Conservation (phyloP, 2,113 vertebrate genomes). For the Phylloscopus trochilus region DNA sequence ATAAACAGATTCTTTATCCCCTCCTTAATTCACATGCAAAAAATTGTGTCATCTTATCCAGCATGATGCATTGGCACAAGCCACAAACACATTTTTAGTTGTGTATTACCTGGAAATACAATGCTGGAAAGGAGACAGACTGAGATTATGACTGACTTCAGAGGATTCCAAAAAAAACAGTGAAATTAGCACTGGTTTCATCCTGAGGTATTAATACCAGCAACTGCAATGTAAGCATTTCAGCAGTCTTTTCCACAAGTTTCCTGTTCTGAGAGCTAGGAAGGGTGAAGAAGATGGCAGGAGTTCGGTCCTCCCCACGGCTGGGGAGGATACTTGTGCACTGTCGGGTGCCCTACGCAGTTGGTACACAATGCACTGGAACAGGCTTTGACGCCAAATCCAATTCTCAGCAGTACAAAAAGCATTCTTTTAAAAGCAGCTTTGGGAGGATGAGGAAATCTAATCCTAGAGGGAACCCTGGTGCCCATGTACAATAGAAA, state of each 20-base stretch:
- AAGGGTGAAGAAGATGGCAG: neutral
- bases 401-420: conserved; percentile 21
- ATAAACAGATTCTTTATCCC: neutral
- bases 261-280: neutral
- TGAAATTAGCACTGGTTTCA: neutral
- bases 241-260: neutral
- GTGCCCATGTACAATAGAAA: neutral
- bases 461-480: conserved; percentile 1
- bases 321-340: neutral
- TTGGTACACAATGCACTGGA: neutral
- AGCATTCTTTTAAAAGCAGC: conserved; percentile 30
- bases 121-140: neutral
- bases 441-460: conserved; percentile 38
- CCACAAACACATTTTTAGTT: neutral
- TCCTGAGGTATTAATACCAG: neutral
- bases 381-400: neutral
- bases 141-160: neutral
- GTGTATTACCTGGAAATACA: neutral
- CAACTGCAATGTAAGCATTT: neutral
- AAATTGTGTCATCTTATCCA: neutral
- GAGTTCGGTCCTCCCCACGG: neutral
- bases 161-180: neutral
- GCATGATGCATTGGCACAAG: neutral
- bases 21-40: neutral
- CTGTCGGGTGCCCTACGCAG: rapidly evolving